Percentiles rank a stretch among this genome's conserved stretches.
These are phyloP conservation scores for Sebastiscus tertius DNA, from an alignment of 2,797 vertebrate species.

Conservation along the genomic window DNA sequence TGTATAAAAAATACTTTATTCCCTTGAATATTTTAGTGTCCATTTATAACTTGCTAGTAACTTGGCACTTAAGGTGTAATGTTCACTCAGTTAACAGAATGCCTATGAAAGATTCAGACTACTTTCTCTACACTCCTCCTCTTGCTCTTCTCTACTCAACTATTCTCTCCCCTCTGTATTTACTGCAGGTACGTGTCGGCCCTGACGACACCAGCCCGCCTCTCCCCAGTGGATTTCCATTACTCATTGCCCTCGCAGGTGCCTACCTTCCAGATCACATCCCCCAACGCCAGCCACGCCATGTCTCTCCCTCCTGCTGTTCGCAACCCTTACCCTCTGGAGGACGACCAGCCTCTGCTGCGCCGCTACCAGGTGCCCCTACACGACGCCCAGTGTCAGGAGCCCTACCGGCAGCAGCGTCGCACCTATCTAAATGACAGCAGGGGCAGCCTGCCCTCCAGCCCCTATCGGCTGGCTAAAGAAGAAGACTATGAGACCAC, in stretches of 20 bases:
- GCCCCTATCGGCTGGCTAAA: conserved; percentile 92
- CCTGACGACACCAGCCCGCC: conserved; percentile 94
- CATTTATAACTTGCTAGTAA: neutral
- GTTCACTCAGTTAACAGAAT: conserved; percentile 2
- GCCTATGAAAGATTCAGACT: neutral
- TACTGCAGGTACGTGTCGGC: conserved; percentile 93
- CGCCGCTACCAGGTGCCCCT: conserved; percentile 89
- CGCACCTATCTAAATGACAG: conserved; percentile 92
- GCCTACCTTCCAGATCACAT: conserved; percentile 98
- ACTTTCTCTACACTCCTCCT: neutral
- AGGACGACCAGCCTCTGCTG: conserved; percentile 93
- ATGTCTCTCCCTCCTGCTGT: conserved; percentile 93
- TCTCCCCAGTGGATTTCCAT: conserved; percentile 97
- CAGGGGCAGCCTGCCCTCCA: conserved; percentile 93
- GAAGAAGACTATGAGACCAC: conserved; percentile 98
- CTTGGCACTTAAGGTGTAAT: conserved; percentile 2
- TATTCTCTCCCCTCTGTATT: conserved; percentile 19
- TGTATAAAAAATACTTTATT: neutral
- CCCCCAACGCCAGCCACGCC: conserved; percentile 92
- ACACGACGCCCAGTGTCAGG: conserved; percentile 90
- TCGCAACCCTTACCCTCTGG: conserved; percentile 89
- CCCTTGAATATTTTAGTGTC: neutral
- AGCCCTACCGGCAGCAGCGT: conserved; percentile 93
- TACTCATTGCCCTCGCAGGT: conserved; percentile 95
- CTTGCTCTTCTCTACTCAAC: conserved; percentile 26